phyloP scores from a whole-genome alignment of 2,797 vertebrate species.

The Hydrocynus forskahlii region DNA sequence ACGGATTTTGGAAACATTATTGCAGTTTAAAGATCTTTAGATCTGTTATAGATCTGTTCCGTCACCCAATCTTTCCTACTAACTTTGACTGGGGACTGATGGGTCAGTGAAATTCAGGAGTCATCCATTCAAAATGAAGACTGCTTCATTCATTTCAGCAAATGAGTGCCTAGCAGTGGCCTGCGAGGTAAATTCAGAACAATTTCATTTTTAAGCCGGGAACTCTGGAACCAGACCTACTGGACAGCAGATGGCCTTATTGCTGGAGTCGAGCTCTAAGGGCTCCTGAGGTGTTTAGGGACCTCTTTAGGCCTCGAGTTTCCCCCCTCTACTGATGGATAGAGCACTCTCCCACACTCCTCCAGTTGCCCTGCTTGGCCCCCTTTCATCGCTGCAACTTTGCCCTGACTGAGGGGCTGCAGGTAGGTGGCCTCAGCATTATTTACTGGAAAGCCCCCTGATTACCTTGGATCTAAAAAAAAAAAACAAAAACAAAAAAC shows the following conservation, averaged over 20 bases:
- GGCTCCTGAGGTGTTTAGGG: constrained; percentile 2
- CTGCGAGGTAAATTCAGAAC: neutral
- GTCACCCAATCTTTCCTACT: neutral
- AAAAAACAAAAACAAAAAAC: neutral
- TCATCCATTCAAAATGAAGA: neutral
- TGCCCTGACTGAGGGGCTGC: neutral
- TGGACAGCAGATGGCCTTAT: neutral
- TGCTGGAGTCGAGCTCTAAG: neutral
- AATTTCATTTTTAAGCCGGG: neutral
- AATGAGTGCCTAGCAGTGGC: neutral
- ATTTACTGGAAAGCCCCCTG: constrained; percentile 10
- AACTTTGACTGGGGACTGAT: neutral
- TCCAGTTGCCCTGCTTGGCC: constrained; percentile 1
- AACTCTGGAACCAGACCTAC: neutral
- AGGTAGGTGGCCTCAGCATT: neutral
- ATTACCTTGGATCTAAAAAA: neutral
- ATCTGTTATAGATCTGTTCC: neutral
- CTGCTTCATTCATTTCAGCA: neutral
- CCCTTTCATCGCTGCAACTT: neutral
- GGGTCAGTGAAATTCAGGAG: neutral
- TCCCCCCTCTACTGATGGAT: neutral
- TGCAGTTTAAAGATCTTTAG: no score
- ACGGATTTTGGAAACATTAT: no score
- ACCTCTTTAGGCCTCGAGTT: constrained; percentile 13
- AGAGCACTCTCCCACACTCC: neutral